Evolutionary conservation across 2,797 vertebrate species (phyloP), one percentile per base, ranked within the genome.

Genomic region (Rhinella marina): DNA sequence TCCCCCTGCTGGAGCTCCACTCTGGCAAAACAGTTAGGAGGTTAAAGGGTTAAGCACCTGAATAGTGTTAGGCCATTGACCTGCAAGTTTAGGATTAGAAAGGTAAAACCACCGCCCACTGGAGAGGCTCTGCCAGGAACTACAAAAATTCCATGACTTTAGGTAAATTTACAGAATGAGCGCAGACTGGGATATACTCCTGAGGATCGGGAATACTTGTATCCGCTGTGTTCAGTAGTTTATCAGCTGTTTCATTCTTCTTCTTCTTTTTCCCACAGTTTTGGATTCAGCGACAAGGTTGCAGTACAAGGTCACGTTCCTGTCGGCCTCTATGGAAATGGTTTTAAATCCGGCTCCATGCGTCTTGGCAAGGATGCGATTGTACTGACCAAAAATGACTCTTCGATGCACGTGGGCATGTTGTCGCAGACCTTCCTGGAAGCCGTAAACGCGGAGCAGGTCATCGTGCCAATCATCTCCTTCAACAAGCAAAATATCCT

Each of bases 291-390:
- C 91, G 97, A 99, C 83, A 99, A 99, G 94, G 93, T 92, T 21
- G 76, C 95, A 54, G 29, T 96, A 81, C 95, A 96, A 32, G 96
- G 96, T 14, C 92, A 94, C 0, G 92, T 95, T 8, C 98, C 98
- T 0, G 97, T 99, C 89, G 98, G 98, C 23, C 92, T 98, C 23
- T 99, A 99, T 57, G 98, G 98, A 32, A 99, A 99, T 23, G 98
- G 98, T 5, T 99, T 99, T 95, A 99, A 99, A 92, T 99, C 98
- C 0, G 98, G 98, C 9, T 98, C 98, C 56, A 99, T 99, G 98
- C 97, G 98, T 62, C 94, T 99, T 79, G 98, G 98, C 29, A 96
- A 90, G 93, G 98, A 99, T 3, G 96, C 96, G 75, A 96, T 99
- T 0, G 97, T 99, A 72, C 98, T 99, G 91, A 98, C 97, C 68